Base-by-base conservation (phyloP, 2,797 vertebrate species). In the Trematomus bernacchii region DNA sequence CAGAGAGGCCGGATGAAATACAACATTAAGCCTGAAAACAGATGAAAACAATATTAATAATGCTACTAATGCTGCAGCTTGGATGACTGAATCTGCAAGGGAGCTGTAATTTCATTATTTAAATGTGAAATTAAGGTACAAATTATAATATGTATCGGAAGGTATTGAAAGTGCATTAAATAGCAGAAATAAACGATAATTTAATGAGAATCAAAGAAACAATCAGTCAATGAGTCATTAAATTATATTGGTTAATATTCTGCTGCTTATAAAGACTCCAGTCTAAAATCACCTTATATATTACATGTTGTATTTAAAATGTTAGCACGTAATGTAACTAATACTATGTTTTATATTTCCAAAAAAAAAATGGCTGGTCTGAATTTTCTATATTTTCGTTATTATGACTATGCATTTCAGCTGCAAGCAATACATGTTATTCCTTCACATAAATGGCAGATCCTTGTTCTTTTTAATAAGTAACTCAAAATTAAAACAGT, bases 21-120 rank as follows among this genome's bases (percentile, higher is more conserved):
- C 76, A 66, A 33, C 59, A 73, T 43, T 64, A n/a, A 57, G 81
- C 55, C 16, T 30, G 0, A 64, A 73, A 67, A 67, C 51, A 68
- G 3, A 67, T 27, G 46, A 63, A 73, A 68, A 63, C 64, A 1
- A 51, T 0, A 14, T 23, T 18, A 8, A 54, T 27, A 19, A 19
- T 19, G 42, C 14, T 6, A 3, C 10, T 43, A 58, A 61, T 2
- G 4, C 23, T 60, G 50, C 48, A 62, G 48, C 55, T 58, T 58
- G 58, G 14, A 46, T 15, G 21, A 30, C 13, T n/a, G 46, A 66
- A 21, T 16, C 3, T 44, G 23, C 6, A 51, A 6, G 27, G 18
- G 21, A 53, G 60, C 14, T 9, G 42, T 66, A 9, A 65, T 55
- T 12, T 33, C 48, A 50, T 33, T 37, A 37, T 37, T 9, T 9